A percentile compares a stretch with the other conserved stretches of the same genome.
These are phyloP conservation scores for Antennarius striatus DNA, from an alignment of 2,113 vertebrate genomes.

Conservation along the genomic window DNA sequence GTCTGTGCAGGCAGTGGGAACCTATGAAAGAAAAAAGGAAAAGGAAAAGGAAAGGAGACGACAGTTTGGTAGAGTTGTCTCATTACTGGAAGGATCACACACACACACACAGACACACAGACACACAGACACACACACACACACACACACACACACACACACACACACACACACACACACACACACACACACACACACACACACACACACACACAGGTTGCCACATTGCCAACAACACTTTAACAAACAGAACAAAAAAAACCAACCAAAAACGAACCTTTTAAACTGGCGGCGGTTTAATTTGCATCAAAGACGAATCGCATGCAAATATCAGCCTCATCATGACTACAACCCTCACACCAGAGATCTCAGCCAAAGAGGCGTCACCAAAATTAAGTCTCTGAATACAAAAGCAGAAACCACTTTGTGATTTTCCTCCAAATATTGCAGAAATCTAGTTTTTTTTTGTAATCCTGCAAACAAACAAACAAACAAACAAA, in stretches of 20 bases:
- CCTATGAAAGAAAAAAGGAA: not conserved
- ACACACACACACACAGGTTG: not conserved
- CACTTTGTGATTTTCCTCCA: no score
- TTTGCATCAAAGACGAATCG: no score
- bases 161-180: not conserved
- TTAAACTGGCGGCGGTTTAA: no score
- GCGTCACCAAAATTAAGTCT: no score
- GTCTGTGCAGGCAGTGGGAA: not conserved
- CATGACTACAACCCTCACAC: not conserved
- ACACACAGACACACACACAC: not conserved
- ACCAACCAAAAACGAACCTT: no score
- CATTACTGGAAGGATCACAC: constrained; percentile 40
- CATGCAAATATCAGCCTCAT: no score
- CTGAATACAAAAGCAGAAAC: no score
- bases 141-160: not conserved
- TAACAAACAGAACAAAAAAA: no score
- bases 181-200: not conserved
- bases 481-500: no score
- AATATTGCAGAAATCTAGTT: no score
- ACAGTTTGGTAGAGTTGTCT: constrained; percentile 3
- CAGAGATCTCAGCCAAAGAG: no score
- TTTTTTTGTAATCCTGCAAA: no score
- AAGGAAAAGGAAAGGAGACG: constrained; percentile 1
- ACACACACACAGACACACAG: not conserved
- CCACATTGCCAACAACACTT: not conserved